Evolutionary conservation across 2,888 invertebrate genomes (phyloP).

Genomic region (Eupithecia pulchellata): DNA sequence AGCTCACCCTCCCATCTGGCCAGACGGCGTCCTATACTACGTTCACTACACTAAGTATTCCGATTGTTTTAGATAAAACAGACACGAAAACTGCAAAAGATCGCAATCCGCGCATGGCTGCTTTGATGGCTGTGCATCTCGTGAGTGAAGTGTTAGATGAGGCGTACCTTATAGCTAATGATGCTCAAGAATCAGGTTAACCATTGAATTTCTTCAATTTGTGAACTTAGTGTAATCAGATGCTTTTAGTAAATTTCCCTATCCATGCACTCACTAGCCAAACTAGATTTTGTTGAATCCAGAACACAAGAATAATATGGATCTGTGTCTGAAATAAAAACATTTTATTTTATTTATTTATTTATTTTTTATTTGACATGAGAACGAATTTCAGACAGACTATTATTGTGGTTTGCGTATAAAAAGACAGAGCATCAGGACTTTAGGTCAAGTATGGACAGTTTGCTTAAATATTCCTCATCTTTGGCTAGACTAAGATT

Average conservation of each 20-base stretch:
- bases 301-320: no score
- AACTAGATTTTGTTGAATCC: no score
- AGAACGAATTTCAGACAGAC: no score
- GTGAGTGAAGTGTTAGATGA: slow-evolving; percentile 75
- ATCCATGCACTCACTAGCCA: no score
- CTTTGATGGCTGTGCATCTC: slow-evolving; percentile 67
- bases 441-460: no score
- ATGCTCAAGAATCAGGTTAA: slow-evolving; percentile 67
- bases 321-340: no score
- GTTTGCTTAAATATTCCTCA: no score
- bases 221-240: neutral
- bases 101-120: slow-evolving; percentile 58
- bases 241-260: neutral
- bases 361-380: no score
- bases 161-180: slow-evolving; percentile 69
- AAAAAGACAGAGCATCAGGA: no score
- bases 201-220: neutral
- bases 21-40: neutral
- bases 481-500: no score
- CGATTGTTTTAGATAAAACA: slow-evolving; percentile 51
- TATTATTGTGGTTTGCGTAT: no score
- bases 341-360: no score
- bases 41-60: neutral
- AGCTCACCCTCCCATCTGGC: neutral
- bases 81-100: slow-evolving; percentile 49